Base-by-base conservation (phyloP, 2,888 invertebrate genomes). In the Cataglyphis albicans region DNA sequence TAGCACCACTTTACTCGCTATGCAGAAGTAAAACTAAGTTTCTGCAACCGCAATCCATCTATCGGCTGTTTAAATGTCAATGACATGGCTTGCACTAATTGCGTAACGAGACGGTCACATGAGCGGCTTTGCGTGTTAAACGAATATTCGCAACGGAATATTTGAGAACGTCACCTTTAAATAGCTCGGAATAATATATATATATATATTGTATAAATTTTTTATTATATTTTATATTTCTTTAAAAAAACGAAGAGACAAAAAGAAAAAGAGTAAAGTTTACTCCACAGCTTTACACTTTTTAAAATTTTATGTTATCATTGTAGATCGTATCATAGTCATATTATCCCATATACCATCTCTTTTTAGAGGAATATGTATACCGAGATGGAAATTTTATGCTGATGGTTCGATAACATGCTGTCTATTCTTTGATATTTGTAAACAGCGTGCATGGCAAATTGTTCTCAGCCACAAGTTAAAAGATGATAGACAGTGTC, bases 1-100 rank as follows among this genome's bases (percentile, higher is more conserved):
- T 70, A 80, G 78, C 59, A 41, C 44, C 70, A 70, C 78, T 80
- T 80, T 21, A 41, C 70, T 35, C 25, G 21, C 44, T 67, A n/a
- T 67, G 67, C 59, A 80, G 78, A 80, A 70, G 78, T 80, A 80
- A 80, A 80, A 80, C 78, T 80, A 70, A 80, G 78, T 70, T 76
- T 67, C 67, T 41, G 55, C 29, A 18, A 32, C 57, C 78, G 78
- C 70, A 35, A 80, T 70, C 32, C 44, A 32, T 68, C 57, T 10
- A 57, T 4, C 18, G 70, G 32, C 59, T 44, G 70, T 59, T 59
- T 78, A 59, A 78, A 70, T 70, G 70, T 70, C 59, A 78, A 70
- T 80, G 78, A 61, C 59, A 35, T 59, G n/a, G 59, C 70, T 18
- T 18, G 35, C 32, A 4, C 44, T 80, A 70, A 80, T 80, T 70